Evolutionary conservation across 2,797 vertebrate genomes (phyloP).

Genomic region (Peromyscus attwateri): DNA sequence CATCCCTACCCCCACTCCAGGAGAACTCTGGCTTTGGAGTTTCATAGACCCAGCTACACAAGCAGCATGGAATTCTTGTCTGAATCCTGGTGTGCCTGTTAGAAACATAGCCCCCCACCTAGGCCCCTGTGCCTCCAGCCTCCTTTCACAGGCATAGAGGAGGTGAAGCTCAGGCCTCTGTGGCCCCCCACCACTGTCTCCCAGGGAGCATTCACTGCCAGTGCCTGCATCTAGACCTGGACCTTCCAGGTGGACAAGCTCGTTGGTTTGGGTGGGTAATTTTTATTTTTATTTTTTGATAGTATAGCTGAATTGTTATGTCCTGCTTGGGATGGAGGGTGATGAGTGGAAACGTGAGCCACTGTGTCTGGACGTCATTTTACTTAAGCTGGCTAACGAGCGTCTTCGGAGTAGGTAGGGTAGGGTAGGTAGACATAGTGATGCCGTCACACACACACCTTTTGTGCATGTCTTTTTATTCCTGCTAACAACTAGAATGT

Average conservation of each 20-base stretch:
- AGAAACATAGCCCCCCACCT: neutral
- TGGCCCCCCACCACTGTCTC: neutral
- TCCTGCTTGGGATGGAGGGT: slow-evolving; percentile 2
- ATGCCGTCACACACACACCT: neutral
- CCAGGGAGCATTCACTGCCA: neutral
- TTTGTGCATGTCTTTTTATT: neutral
- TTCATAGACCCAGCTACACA: neutral
- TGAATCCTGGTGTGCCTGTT: neutral
- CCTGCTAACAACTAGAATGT: neutral
- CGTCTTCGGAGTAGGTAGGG: neutral
- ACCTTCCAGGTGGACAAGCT: neutral
- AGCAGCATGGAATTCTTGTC: neutral
- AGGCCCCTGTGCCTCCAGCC: neutral
- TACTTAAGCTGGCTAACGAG: neutral
- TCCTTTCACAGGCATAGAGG: neutral
- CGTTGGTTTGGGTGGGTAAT: neutral
- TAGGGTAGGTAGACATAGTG: neutral
- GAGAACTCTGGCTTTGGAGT: neutral
- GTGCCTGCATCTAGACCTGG: neutral
- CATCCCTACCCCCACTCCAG: neutral
- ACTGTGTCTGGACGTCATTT: slow-evolving; percentile 8
- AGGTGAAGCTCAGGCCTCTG: neutral
- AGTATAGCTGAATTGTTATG: neutral
- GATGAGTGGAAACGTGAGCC: neutral
- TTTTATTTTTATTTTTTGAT: neutral